Evolutionary conservation across 2,797 vertebrate species (phyloP), one percentile per base, ranked within the genome.

Genomic region (Amazona ochrocephala): DNA sequence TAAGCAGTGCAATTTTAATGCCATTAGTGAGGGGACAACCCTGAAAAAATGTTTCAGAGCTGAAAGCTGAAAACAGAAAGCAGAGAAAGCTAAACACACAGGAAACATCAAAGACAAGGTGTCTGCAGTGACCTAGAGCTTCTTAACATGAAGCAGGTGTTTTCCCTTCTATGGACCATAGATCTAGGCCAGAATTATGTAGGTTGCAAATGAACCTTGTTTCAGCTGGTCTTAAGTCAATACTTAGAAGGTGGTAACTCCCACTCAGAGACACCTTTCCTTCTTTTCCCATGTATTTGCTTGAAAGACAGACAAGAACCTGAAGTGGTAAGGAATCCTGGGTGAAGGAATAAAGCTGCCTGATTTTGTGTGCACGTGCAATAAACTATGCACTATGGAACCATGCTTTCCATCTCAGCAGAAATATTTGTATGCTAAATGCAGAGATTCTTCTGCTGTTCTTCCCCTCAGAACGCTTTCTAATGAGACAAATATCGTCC

Each of bases 221-320:
- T 93, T 93, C 72, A 80, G 60, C 41, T 87, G 61, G 34, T 95
- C 84, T 89, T 80, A 80, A 89, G 30, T 61, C 81, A 93, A 14
- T 65, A 30, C 42, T 87, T 62, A 47, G 80, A 92, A 89, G 53
- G 75, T 84, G 78, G 27, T 66, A 89, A 91, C 26, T 80, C 77
- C 80, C 51, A 88, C 70, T 71, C 89, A 67, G 53, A 94, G 50
- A 47, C 83, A 84, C 34, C 3, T 5, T 30, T 48, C 13, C 29
- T 60, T 37, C 74, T 71, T 77, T 68, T 47, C 50, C 22, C 32
- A n/a, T 16, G 4, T 44, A 24, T 65, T 74, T 76, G 9, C 30
- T 75, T 83, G 48, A 68, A 64, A 72, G 29, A 84, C 27, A 71
- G 7, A 50, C 42, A 76, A 67, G 84, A 58, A 84, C 50, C 21